Base-by-base conservation (phyloP, 2,888 invertebrate species). In the Deilephila porcellus region DNA sequence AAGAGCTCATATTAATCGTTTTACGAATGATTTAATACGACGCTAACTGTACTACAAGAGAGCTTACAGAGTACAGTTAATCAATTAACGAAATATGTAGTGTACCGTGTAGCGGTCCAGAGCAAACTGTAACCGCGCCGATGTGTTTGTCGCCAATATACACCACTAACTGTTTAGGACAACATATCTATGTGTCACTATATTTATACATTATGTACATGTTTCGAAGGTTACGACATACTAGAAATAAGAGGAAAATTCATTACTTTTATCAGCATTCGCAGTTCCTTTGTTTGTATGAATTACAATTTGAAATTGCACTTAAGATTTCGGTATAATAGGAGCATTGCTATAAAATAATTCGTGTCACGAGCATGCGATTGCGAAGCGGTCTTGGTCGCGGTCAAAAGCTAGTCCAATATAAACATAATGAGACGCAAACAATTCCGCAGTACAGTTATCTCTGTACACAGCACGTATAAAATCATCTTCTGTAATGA, bases 81-180 rank as follows among this genome's bases (percentile, higher is more conserved):
- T 85, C 87, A 88, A 88, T 89, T 88, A 89, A 85, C 81, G 75
- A 88, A 88, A 86, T 85, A 85, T 84, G 83, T 85, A 82, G 78
- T 82, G 80, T 85, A 85, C 85, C 83, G 81, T 81, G 80, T 82
- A 81, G 83, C 82, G 83, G 82, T 80, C 78, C 80, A 79, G 77
- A 79, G 81, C 75, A 76, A 79, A 77, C 83, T 76, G 77, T 83
- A 79, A 79, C 78, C 78, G 76, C 78, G 77, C 76, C 76, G 78
- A 73, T 75, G 76, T 78, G 77, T 67, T 59, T 73, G 67, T 67
- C 67, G 64, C 59, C 59, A 59, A 59, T 67, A 64, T 72, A 34
- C 70, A 25, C 67, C 25, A 67, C 25, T 4, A 67, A 52, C 37
- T 11, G 45, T 52, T 17, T 4, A 25, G 45, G 52, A 67, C 45